Percentiles rank a stretch among this genome's conserved stretches.
Evolutionary conservation across 2,797 vertebrate species (phyloP).

Genomic region (Syngnathus rostellatus): DNA sequence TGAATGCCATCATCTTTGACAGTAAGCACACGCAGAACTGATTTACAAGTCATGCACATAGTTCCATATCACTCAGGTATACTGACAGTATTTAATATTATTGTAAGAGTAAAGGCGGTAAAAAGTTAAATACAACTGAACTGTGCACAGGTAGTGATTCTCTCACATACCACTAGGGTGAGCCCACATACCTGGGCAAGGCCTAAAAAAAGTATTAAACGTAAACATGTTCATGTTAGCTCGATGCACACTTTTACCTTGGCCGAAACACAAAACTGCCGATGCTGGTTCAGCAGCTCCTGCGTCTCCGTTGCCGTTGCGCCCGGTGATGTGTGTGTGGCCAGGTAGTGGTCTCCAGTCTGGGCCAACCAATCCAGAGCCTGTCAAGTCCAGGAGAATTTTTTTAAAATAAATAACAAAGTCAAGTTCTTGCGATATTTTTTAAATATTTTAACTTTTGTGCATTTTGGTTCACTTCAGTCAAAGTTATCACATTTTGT

Average conservation of each 20-base stretch:
- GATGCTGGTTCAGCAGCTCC: conserved; percentile 86
- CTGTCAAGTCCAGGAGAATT: conserved; percentile 49
- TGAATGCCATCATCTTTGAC: background rate
- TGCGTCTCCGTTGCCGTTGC: conserved; percentile 82
- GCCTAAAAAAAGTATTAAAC: background rate
- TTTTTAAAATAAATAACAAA: too few species aligned
- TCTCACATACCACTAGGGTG: background rate
- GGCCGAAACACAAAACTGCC: conserved; percentile 89
- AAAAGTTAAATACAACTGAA: background rate
- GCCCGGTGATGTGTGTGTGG: conserved; percentile 84
- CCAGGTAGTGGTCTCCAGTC: conserved; percentile 90
- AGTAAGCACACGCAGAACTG: too few species aligned
- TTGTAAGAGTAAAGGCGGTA: background rate
- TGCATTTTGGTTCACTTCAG: background rate
- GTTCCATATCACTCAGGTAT: too few species aligned
- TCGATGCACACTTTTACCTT: conserved; percentile 70
- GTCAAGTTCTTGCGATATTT: too few species aligned
- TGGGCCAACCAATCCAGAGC: conserved; percentile 97
- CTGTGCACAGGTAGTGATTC: background rate
- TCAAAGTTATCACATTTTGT: background rate
- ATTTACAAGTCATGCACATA: background rate
- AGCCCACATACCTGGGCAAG: background rate
- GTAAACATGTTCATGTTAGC: background rate
- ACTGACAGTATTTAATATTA: too few species aligned
- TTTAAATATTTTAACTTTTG: background rate